Conservation (phyloP, 1,140 invertebrate genomes). For the Manduca sexta region DNA sequence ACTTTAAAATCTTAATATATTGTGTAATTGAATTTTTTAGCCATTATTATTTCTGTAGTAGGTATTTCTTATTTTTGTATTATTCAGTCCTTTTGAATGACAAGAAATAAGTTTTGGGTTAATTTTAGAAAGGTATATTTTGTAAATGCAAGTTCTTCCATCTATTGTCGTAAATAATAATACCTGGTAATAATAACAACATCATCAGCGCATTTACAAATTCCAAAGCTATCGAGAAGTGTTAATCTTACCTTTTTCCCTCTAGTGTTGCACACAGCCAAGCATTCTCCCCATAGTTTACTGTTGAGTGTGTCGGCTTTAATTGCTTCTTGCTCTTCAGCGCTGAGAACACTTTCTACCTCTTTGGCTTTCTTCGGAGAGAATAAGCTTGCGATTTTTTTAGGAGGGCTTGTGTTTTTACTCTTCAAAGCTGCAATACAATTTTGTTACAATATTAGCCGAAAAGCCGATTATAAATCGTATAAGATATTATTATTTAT, state of each 20-base stretch:
- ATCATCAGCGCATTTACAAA: too few relatives aligned
- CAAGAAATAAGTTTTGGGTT: background rate
- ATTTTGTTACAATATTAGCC: background rate
- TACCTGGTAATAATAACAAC: too few relatives aligned
- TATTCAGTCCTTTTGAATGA: too few relatives aligned
- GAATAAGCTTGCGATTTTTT: constrained; percentile 30
- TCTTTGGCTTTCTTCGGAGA: constrained; percentile 27
- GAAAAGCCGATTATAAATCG: background rate
- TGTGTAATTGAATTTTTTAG: too few relatives aligned
- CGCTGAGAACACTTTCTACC: constrained; percentile 18
- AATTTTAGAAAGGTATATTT: background rate
- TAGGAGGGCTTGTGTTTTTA: constrained; percentile 21
- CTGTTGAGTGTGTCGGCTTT: constrained; percentile 76
- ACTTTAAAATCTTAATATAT: background rate
- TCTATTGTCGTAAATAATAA: background rate
- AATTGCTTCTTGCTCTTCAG: constrained; percentile 73
- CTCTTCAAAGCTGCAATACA: constrained; percentile 1
- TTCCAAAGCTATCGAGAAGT: too few relatives aligned
- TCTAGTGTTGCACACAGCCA: constrained; percentile 50
- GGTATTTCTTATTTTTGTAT: too few relatives aligned
- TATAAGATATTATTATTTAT: too few relatives aligned
- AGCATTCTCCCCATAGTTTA: constrained; percentile 81
- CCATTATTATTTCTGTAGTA: too few relatives aligned
- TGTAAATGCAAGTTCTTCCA: too few relatives aligned
- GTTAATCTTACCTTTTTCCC: constrained; percentile 74